A percentile compares a stretch with the other conserved stretches of the same genome.
These are phyloP conservation scores for Onychomys leucogaster DNA, from an alignment of 2,797 vertebrate species.

Conservation along the genomic window DNA sequence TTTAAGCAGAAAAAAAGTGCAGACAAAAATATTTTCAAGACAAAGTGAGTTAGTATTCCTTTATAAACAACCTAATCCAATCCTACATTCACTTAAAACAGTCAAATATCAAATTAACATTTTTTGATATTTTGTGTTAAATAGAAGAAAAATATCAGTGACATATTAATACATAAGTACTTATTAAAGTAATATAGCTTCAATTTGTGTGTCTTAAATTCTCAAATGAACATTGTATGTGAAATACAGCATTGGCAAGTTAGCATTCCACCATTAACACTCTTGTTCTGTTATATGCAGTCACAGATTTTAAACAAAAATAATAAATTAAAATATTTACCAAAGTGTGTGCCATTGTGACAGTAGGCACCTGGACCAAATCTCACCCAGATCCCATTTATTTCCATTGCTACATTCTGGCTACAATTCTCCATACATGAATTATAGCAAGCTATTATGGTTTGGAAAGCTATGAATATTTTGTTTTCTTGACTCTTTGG, in stretches of 20 bases:
- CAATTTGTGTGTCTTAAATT: neutral
- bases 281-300: neutral
- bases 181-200: neutral
- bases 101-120: neutral
- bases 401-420: neutral
- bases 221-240: neutral
- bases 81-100: neutral
- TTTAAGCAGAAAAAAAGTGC: neutral
- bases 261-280: rapidly evolving
- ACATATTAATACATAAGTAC: neutral
- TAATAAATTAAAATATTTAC: neutral
- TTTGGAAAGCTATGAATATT: neutral
- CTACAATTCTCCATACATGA: neutral
- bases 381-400: neutral
- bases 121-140: neutral
- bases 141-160: neutral
- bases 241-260: neutral
- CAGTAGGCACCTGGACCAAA: neutral
- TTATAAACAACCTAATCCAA: neutral
- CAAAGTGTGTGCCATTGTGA: neutral
- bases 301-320: neutral
- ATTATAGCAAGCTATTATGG: neutral
- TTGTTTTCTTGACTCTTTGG: neutral
- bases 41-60: neutral
- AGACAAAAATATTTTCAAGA: neutral